These are phyloP conservation scores for Neoseiulus cucumeris DNA, from an alignment of 1,140 invertebrate species.

Conservation along the genomic window DNA sequence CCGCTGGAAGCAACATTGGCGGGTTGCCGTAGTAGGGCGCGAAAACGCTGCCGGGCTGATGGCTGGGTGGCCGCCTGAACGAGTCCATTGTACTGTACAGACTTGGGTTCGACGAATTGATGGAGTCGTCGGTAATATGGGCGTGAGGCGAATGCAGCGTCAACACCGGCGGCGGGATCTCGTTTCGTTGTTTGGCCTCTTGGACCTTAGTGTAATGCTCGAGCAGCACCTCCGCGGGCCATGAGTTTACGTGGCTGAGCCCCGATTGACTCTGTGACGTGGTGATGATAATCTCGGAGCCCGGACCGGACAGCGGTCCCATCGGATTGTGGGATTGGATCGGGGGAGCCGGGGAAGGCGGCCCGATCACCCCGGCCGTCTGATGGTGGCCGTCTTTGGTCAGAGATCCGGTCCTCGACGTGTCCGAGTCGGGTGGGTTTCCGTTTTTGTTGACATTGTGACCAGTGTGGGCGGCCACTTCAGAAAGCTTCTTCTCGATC, in stretches of 20 bases:
- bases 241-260: conserved; percentile 16
- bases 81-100: conserved; percentile 2
- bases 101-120: conserved; percentile 5
- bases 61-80: not conserved
- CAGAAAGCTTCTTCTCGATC: too few species aligned
- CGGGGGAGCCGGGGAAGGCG: too few species aligned
- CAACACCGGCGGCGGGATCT: conserved; percentile 47
- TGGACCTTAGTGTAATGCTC: conserved; percentile 19
- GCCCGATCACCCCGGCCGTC: too few species aligned
- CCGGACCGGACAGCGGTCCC: too few species aligned
- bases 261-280: not conserved
- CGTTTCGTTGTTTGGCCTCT: conserved; percentile 17
- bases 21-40: conserved; percentile 3
- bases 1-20: not conserved
- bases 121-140: not conserved
- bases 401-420: too few species aligned
- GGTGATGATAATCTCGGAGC: not conserved
- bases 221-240: conserved; percentile 19
- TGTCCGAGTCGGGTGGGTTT: too few species aligned
- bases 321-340: too few species aligned
- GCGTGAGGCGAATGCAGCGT: not conserved
- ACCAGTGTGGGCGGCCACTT: too few species aligned
- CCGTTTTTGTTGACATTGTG: too few species aligned
- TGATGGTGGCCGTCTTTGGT: too few species aligned
- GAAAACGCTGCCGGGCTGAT: not conserved